Evolutionary conservation across 2,797 vertebrate species (phyloP).

Genomic region (Sardinella longiceps): DNA sequence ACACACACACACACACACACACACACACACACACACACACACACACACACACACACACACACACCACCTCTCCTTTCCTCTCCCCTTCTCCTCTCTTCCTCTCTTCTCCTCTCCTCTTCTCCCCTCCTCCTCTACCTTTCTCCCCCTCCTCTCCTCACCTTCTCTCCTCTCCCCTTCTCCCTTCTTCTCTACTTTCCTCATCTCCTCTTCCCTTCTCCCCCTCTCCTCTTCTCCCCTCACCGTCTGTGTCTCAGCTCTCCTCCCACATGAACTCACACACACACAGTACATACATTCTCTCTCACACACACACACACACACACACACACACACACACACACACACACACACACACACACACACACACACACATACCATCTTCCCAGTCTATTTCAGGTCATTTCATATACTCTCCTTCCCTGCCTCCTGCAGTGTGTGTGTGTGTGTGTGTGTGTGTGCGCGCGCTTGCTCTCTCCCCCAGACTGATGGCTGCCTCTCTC

Average conservation of each 20-base stretch:
- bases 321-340: not conserved
- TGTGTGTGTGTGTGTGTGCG: too few species aligned
- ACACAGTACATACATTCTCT: too few species aligned
- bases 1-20: slow-evolving; percentile 14
- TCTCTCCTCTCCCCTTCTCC: not conserved
- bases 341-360: not conserved
- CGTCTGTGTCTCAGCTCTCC: not conserved
- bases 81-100: too few species aligned
- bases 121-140: not conserved
- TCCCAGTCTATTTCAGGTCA: not conserved
- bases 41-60: slow-evolving; percentile 14
- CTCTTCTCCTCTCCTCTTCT: not conserved
- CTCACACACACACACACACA: not conserved
- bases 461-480: not conserved
- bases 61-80: not conserved
- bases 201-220: not conserved
- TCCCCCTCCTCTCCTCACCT: not conserved
- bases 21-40: slow-evolving; percentile 14
- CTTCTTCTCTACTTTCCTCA: too few species aligned
- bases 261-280: not conserved
- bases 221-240: not conserved
- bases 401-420: not conserved
- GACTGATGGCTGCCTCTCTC: not conserved
- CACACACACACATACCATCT: not conserved
- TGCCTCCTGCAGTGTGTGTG: not conserved